A percentile compares a stretch with the other conserved stretches of the same genome.
Evolutionary conservation across 2,888 invertebrate genomes (phyloP).

Genomic region (Ctena decussata): DNA sequence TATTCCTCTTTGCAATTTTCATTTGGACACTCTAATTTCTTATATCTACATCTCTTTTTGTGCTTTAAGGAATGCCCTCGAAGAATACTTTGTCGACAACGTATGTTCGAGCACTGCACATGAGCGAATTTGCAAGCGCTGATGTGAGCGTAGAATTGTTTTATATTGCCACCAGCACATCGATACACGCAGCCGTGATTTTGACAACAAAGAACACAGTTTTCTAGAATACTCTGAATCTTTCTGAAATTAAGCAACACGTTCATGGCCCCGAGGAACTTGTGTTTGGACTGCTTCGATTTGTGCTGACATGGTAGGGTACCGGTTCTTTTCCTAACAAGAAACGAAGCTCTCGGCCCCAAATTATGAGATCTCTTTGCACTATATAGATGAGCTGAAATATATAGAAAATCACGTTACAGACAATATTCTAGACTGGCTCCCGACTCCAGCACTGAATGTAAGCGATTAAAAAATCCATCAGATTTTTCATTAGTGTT

Average conservation of each 20-base stretch:
- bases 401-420: too few relatives aligned
- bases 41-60: conserved; percentile 21
- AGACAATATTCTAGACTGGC: too few relatives aligned
- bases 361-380: neutral
- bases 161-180: conserved; percentile 14
- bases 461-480: too few relatives aligned
- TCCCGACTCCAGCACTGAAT: too few relatives aligned
- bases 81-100: neutral
- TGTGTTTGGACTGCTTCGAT: neutral
- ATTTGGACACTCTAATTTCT: conserved; percentile 29
- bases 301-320: neutral
- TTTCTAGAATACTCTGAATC: conserved; percentile 17
- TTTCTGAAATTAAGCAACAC: conserved; percentile 20
- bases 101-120: conserved; percentile 10
- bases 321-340: neutral
- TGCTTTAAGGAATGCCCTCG: conserved; percentile 16
- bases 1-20: conserved; percentile 20
- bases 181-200: conserved; percentile 28
- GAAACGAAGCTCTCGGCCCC: neutral
- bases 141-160: conserved; percentile 22
- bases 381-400: conserved; percentile 10
- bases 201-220: conserved; percentile 23
- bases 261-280: neutral
- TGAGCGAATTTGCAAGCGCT: conserved; percentile 28
- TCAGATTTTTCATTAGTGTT: too few relatives aligned